phyloP scores from a whole-genome alignment of 2,888 invertebrate species.

The Asteroscopus sphinx region DNA sequence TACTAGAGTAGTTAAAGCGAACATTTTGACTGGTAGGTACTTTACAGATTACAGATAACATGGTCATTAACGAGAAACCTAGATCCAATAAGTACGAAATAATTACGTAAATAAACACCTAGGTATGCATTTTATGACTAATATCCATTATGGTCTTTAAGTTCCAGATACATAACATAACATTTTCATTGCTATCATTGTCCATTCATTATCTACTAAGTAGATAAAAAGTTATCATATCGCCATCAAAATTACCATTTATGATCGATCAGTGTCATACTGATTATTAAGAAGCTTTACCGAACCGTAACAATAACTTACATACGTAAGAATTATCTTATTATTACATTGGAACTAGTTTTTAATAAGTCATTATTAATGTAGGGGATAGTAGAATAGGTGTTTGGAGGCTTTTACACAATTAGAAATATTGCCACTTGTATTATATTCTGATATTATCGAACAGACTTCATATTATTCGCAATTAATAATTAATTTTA shows the following conservation, averaged over 20 bases:
- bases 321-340: conserved; percentile 77
- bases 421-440: conserved; percentile 79
- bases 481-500: conserved; percentile 66
- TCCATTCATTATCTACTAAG: conserved; percentile 54
- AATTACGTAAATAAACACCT: conserved; percentile 8
- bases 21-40: conserved; percentile 16
- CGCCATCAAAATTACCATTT: conserved; percentile 48
- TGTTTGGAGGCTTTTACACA: conserved; percentile 89
- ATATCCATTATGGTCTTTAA: not conserved
- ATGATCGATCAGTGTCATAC: conserved; percentile 57
- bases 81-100: conserved; percentile 17
- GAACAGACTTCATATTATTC: conserved; percentile 78
- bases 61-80: conserved; percentile 4
- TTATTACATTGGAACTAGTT: conserved; percentile 68
- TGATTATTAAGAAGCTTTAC: conserved; percentile 80
- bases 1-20: conserved; percentile 37
- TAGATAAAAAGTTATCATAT: conserved; percentile 49
- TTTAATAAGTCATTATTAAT: conserved; percentile 63
- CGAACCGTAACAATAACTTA: conserved; percentile 82
- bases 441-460: conserved; percentile 78
- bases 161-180: conserved; percentile 4
- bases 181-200: conserved; percentile 41
- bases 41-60: conserved; percentile 3
- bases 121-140: conserved; percentile 18
- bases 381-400: conserved; percentile 82